Percentiles rank a stretch among this genome's conserved stretches.
These are phyloP conservation scores for Sarotherodon lohbergeri DNA, from an alignment of 2,113 vertebrate genomes.

Conservation along the genomic window DNA sequence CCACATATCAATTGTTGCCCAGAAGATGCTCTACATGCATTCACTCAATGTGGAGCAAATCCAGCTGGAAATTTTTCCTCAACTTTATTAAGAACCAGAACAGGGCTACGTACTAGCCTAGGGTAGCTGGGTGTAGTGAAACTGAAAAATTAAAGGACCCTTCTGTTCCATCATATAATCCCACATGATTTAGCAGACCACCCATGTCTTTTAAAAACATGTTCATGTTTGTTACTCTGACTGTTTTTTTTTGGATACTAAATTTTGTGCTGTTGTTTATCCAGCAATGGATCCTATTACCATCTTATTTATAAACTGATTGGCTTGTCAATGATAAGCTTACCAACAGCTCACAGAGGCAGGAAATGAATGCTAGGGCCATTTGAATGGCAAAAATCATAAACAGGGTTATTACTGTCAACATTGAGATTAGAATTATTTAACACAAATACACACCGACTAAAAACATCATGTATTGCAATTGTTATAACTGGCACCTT, in stretches of 20 bases:
- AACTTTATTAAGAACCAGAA: not conserved
- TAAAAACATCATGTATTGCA: not conserved
- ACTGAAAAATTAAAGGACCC: not conserved
- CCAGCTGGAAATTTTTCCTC: not conserved
- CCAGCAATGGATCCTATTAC: not conserved
- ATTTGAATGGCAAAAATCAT: not conserved
- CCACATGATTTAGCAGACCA: not conserved
- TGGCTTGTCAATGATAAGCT: not conserved
- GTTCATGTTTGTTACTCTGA: not conserved
- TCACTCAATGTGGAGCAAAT: not conserved
- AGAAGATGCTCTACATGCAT: not conserved
- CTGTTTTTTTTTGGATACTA: accelerated
- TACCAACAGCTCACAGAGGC: not conserved
- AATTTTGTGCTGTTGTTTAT: not conserved
- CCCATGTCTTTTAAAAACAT: not conserved
- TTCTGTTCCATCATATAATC: accelerated
- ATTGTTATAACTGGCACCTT: not conserved
- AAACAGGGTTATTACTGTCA: not conserved
- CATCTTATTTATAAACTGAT: not conserved
- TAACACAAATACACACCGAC: not conserved
- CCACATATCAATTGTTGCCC: not conserved
- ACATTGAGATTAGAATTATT: not conserved
- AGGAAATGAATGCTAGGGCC: not conserved
- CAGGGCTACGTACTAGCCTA: not conserved
- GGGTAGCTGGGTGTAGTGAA: not conserved